Conservation (phyloP, 2,797 vertebrate genomes). For the Esox masquinongy region DNA sequence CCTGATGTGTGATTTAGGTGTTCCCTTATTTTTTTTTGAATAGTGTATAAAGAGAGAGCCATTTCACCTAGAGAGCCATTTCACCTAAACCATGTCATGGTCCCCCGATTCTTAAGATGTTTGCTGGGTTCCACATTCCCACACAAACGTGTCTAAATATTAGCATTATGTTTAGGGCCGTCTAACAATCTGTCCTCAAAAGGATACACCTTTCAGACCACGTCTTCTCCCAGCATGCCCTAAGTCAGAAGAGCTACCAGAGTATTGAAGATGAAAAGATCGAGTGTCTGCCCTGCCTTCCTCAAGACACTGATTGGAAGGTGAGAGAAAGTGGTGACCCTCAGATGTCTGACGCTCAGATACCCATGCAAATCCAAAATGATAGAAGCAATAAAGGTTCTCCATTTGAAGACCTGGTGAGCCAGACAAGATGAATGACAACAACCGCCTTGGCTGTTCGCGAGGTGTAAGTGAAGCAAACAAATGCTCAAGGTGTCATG, state of each 20-base stretch:
- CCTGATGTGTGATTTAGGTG: no score
- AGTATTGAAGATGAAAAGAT: neutral
- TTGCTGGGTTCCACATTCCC: no score
- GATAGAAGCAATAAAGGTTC: neutral
- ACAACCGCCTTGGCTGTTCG: neutral
- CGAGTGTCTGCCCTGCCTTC: neutral
- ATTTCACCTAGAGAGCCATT: no score
- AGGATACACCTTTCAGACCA: neutral
- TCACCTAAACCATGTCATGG: no score
- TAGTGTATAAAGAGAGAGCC: no score
- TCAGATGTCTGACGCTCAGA: neutral
- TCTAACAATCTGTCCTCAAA: neutral
- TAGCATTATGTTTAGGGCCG: no score
- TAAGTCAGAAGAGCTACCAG: neutral
- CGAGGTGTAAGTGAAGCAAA: conserved; percentile 1
- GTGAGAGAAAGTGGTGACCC: neutral
- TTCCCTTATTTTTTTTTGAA: no score
- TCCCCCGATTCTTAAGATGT: no score
- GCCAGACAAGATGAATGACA: neutral
- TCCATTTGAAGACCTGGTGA: neutral
- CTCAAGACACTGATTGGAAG: neutral
- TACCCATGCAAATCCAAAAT: neutral
- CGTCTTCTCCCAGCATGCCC: neutral
- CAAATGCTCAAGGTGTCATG: neutral
- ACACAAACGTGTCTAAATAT: no score